phyloP scores from a whole-genome alignment of 2,888 invertebrate species.

The Agrotis clavis region DNA sequence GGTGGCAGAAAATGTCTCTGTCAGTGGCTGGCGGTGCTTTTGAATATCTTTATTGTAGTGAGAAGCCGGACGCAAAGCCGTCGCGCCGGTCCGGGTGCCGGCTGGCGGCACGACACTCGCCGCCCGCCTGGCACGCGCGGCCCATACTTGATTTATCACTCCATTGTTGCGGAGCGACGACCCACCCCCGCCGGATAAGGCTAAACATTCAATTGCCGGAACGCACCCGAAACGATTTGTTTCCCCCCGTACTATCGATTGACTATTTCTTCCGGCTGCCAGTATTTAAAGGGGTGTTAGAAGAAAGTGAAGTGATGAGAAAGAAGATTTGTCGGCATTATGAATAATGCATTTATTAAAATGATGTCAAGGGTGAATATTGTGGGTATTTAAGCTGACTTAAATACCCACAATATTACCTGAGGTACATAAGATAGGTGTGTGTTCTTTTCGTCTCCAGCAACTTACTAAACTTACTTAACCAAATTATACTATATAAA shows the following conservation, averaged over 20 bases:
- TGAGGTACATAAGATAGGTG: not conserved
- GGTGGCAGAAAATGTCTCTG: conserved; percentile 62
- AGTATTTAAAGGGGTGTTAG: conserved; percentile 67
- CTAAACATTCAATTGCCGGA: conserved; percentile 90
- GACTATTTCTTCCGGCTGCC: conserved; percentile 79
- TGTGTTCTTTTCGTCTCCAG: not conserved
- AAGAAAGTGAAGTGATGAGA: conserved; percentile 30
- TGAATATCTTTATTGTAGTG: conserved; percentile 78
- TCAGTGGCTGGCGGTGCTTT: conserved; percentile 78
- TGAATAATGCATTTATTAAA: conserved; percentile 2
- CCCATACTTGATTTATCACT: conserved; percentile 91
- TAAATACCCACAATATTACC: too few species aligned
- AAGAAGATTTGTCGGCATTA: conserved; percentile 8
- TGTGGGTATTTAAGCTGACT: not conserved
- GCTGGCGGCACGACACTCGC: conserved; percentile 64
- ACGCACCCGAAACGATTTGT: conserved; percentile 88
- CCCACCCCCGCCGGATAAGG: conserved; percentile 88
- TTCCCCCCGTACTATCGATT: conserved; percentile 84
- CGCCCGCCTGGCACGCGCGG: conserved; percentile 83
- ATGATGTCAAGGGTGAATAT: not conserved
- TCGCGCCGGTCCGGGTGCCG: conserved; percentile 67
- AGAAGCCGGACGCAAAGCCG: conserved; percentile 76
- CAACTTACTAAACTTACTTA: not conserved
- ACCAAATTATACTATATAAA: too few species aligned
- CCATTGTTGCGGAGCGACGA: conserved; percentile 88